Base-by-base conservation (phyloP, 2,888 invertebrate genomes). In the Nasonovia ribisnigri region DNA sequence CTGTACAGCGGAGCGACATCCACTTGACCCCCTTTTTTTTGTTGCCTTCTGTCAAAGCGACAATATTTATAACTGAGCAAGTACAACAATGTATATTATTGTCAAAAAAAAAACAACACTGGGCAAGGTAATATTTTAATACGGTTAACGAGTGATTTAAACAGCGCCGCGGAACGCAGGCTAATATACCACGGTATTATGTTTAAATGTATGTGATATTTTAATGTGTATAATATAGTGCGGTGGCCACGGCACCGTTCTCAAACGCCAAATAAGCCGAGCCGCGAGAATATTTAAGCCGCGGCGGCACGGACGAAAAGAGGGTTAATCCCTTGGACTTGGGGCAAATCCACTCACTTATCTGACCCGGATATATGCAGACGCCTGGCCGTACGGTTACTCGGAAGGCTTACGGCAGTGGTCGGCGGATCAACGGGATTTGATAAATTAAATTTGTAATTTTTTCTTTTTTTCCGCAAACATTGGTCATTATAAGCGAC, bases 361-460 rank as follows among this genome's bases (percentile, higher is more conserved):
- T 87, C 86, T 60, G 86, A 86, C 91, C 91, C 60, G 54, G 91
- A 36, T 77, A 67, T 29, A 43, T 57, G 57, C 6, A 48, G 13
- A 89, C 42, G 57, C 42, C 36, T 36, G 57, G 42, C 26, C 29
- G 57, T 57, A 43, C 57, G 36, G 26, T 46, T 46, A 46, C 46
- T 57, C 24, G 43, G 43, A 36, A 60, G 46, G 92, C 57, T 92
- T 86, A 87, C 92, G 16, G 43, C 42, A 36, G 46, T n/a, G 43
- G 42, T 46, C 84, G 88, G 26, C 36, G 92, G 92, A 92, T 92
- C 92, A 92, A 92, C 92, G 48, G 92, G 92, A 92, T 92, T 87
- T 60, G 60, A 87, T 87, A 92, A 60, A 92, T 92, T 92, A 87
- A 92, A 92, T 92, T 60, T 26, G 20, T 26, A 91, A 84, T 51